Evolutionary conservation across 2,888 invertebrate species (phyloP).

Genomic region (Stomorhina lunata): DNA sequence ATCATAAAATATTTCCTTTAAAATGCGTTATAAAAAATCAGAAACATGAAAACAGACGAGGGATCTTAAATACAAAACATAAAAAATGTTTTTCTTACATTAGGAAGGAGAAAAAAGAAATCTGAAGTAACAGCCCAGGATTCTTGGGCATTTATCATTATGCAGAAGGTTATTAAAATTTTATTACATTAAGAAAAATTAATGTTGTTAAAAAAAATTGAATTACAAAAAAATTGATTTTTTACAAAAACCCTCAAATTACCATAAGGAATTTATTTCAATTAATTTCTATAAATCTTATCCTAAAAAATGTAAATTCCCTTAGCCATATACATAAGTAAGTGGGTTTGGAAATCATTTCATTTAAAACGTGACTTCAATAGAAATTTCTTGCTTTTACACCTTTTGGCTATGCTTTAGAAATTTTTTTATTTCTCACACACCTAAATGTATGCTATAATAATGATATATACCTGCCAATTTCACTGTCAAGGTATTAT

Average conservation of each 20-base stretch:
- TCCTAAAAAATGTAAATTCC: too few species aligned
- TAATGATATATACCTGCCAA: constrained; percentile 71
- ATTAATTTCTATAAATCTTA: too few species aligned
- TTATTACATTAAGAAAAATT: constrained; percentile 10
- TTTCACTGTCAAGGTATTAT: constrained; percentile 78
- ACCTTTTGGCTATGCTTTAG: not conserved
- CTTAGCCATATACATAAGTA: too few species aligned
- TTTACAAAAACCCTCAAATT: too few species aligned
- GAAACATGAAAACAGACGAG: not conserved
- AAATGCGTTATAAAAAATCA: not conserved
- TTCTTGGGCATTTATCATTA: not conserved
- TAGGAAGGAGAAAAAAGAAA: not conserved
- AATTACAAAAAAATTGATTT: not conserved
- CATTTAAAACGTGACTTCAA: constrained; percentile 61
- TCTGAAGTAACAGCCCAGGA: constrained; percentile 4
- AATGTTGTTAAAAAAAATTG: constrained; percentile 1
- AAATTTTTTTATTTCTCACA: not conserved
- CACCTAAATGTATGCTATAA: constrained; percentile 64
- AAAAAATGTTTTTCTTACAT: not conserved
- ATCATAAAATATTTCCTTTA: constrained; percentile 51
- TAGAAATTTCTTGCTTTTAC: constrained; percentile 22
- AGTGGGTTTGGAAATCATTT: constrained; percentile 20
- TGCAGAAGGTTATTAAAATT: too few species aligned
- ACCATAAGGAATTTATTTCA: too few species aligned
- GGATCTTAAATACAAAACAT: not conserved